A percentile compares a stretch with the other conserved stretches of the same genome.
These are phyloP conservation scores for Dasyprocta punctata DNA, from an alignment of 2,113 vertebrate genomes.

Conservation along the genomic window DNA sequence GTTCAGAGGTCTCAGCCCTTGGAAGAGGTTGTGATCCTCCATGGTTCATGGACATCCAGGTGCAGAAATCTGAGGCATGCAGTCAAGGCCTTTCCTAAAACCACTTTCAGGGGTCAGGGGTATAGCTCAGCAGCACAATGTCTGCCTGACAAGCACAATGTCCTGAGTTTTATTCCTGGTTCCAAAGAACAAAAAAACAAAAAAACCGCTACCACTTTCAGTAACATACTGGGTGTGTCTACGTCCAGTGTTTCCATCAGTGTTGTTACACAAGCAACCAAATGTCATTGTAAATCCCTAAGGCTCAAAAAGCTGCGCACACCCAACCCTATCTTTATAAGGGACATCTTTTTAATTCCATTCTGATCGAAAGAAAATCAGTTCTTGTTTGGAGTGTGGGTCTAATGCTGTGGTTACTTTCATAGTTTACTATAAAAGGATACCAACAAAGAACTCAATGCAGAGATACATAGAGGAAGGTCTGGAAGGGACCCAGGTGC, in stretches of 20 bases:
- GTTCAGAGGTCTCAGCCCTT: not conserved
- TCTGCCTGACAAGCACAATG: too few species aligned
- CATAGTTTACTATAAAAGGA: not conserved
- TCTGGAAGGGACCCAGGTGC: not conserved
- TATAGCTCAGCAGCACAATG: too few species aligned
- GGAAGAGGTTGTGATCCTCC: not conserved
- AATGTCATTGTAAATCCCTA: not conserved
- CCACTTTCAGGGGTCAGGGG: not conserved
- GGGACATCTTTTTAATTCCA: not conserved
- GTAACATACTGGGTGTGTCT: not conserved
- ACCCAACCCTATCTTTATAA: fast-evolving
- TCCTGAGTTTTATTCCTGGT: too few species aligned
- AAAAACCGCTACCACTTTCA: too few species aligned
- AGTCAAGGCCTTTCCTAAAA: not conserved
- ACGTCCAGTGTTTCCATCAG: not conserved
- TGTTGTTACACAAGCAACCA: not conserved
- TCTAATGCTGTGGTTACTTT: not conserved
- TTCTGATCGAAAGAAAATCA: not conserved
- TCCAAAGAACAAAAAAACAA: too few species aligned
- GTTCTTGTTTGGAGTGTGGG: not conserved
- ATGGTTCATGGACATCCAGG: not conserved
- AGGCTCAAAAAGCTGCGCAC: not conserved
- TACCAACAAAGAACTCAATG: not conserved
- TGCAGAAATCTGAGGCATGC: not conserved
- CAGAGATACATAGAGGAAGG: not conserved